phyloP scores from a whole-genome alignment of 2,113 vertebrate species.

The Rhombomys opimus region DNA sequence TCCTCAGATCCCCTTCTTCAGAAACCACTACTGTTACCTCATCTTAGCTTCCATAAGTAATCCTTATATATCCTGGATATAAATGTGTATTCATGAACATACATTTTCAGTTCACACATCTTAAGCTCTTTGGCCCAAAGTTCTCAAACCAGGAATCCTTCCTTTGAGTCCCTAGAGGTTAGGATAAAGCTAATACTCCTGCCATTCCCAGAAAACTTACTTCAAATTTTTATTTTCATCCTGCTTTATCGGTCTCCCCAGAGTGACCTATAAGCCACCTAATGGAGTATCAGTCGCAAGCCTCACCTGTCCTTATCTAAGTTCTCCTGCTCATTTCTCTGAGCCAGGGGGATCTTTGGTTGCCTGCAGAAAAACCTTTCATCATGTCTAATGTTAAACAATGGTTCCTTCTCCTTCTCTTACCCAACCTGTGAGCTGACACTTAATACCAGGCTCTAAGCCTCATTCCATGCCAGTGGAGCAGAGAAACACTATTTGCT shows the following conservation, averaged over 20 bases:
- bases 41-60: neutral
- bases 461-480: neutral
- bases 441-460: neutral
- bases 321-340: slow-evolving; percentile 3
- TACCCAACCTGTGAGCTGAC: neutral
- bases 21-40: neutral
- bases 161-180: neutral
- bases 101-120: neutral
- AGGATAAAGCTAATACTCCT: neutral
- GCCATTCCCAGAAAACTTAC: neutral
- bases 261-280: neutral
- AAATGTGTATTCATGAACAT: neutral
- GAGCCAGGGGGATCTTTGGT: neutral
- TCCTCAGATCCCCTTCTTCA: neutral
- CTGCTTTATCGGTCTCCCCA: neutral
- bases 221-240: neutral
- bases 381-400: neutral
- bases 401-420: neutral
- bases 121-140: neutral
- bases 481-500: neutral
- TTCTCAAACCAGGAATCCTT: neutral
- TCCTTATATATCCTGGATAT: neutral
- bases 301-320: neutral
- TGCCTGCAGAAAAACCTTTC: neutral
- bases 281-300: neutral